Percentiles rank a stretch among this genome's conserved stretches.
These are phyloP conservation scores for Trichoplusia ni DNA, from an alignment of 1,140 invertebrate species.

Conservation along the genomic window DNA sequence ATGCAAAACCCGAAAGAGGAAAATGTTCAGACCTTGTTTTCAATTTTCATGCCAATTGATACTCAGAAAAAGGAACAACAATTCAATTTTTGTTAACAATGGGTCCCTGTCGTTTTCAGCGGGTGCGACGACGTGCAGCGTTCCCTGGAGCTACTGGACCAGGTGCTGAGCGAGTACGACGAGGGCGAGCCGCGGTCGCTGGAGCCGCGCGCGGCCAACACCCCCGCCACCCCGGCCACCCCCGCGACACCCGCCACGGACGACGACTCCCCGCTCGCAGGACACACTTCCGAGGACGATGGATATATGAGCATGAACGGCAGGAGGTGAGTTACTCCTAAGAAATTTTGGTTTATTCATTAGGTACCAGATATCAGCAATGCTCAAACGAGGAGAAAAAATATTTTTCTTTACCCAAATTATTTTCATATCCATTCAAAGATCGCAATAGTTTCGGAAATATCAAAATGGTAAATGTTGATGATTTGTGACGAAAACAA, in stretches of 20 bases:
- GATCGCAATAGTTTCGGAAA: no score
- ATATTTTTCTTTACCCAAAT: no score
- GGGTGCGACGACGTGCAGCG: constrained; percentile 90
- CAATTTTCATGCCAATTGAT: no score
- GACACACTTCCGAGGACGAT: constrained; percentile 93
- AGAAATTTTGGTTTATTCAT: neutral
- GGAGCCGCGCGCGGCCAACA: constrained; percentile 71
- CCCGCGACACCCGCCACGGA: constrained; percentile 80
- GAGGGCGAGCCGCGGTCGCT: constrained; percentile 81
- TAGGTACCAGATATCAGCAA: no score
- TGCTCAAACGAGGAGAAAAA: no score
- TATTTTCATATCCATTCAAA: no score
- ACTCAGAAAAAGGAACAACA: no score
- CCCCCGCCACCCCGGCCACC: constrained; percentile 74
- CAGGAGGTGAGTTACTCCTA: constrained; percentile 79
- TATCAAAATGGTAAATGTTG: no score
- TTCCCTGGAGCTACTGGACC: constrained; percentile 91
- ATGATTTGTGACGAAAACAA: no score
- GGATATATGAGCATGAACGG: constrained; percentile 95
- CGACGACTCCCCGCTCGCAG: constrained; percentile 88
- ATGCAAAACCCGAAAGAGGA: no score
- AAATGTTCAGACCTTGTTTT: no score
- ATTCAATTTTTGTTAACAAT: no score
- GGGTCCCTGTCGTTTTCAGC: constrained; percentile 82
- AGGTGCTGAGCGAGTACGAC: constrained; percentile 93